Conservation (phyloP, 2,113 vertebrate genomes). For the Epinephelus cyanopodus region DNA sequence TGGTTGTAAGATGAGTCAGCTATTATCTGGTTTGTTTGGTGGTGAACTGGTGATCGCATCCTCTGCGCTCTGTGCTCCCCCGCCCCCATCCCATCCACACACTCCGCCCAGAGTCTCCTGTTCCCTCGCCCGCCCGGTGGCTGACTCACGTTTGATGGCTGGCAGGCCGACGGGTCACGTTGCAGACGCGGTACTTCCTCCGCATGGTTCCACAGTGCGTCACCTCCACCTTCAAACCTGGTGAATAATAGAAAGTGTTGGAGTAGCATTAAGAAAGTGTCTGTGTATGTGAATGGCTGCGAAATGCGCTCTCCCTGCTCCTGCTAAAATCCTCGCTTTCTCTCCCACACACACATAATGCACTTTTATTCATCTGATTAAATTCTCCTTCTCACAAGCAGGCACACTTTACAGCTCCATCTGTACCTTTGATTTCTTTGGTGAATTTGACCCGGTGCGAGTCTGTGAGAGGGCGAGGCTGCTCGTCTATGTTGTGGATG, state of each 20-base stretch:
- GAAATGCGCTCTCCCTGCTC: constrained; percentile 14
- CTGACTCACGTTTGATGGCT: constrained; percentile 98
- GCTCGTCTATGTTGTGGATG: constrained; percentile 99
- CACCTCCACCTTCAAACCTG: constrained; percentile 99
- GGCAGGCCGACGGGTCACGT: constrained; percentile 96
- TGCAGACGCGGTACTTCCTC: constrained; percentile 98
- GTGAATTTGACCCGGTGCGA: constrained; percentile 99
- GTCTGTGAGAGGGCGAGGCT: constrained; percentile 98
- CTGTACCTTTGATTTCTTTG: constrained; percentile 99
- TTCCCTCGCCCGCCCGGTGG: constrained; percentile 8
- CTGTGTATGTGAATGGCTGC: background rate
- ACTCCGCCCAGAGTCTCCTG: constrained; percentile 22
- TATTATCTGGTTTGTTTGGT: constrained; percentile 54
- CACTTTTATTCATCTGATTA: background rate
- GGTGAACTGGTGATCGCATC: constrained; percentile 39
- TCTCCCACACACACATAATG: background rate
- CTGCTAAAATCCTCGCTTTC: background rate
- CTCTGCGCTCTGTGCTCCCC: background rate
- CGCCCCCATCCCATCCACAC: constrained; percentile 7
- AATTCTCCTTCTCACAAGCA: background rate
- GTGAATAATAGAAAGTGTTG: constrained; percentile 24
- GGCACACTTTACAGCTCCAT: background rate
- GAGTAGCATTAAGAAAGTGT: background rate
- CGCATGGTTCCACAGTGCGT: constrained; percentile 99
- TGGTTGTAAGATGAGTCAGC: constrained; percentile 60